Base-by-base conservation (phyloP, 2,113 vertebrate species). In the Ptyas mucosa region DNA sequence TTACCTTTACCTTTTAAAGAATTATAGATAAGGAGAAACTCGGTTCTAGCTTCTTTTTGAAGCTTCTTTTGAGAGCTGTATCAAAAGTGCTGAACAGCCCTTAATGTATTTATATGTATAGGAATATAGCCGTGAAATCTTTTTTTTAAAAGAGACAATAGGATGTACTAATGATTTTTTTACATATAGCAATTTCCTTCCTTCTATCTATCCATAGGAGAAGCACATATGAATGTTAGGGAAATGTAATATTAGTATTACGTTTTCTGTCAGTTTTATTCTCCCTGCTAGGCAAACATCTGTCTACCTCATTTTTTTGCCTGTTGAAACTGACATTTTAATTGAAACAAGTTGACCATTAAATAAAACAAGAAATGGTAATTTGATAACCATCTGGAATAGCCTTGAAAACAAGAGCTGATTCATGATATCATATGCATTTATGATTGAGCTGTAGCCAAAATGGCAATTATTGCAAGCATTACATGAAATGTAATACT, bases 301-400 rank as follows among this genome's bases (percentile, higher is more conserved):
- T 90, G 89, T 64, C 58, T 46, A 53, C 52, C 46, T 90, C 9
- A 24, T 90, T 69, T 51, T 75, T 75, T 52, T 75, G 49, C n/a
- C 46, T 39, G 46, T 53, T 75, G 46, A 49, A 90, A 75, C 5
- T 75, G 89, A 75, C 61, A 75, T 75, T 75, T 90, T 75, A 52
- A 52, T 75, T 51, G 61, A 90, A 75, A 90, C 49, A 69, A 52
- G 49, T 53, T 90, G 89, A 90, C 51, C 61, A 90, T 90, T 81
- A 69, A 75, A 90, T 64, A 90, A 90, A 90, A 90, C 58, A 90
- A 12, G 46, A 90, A 90, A 90, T 64, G 21, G 14, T 90, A 51
- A 90, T 90, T 29, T 90, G 89, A 64, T 49, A 90, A 49, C 51
- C 53, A 39, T 55, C 61, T 85, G n/a, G 61, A 75, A 90, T 52